Conservation (phyloP, 2,113 vertebrate genomes). For the Propithecus coquereli region DNA sequence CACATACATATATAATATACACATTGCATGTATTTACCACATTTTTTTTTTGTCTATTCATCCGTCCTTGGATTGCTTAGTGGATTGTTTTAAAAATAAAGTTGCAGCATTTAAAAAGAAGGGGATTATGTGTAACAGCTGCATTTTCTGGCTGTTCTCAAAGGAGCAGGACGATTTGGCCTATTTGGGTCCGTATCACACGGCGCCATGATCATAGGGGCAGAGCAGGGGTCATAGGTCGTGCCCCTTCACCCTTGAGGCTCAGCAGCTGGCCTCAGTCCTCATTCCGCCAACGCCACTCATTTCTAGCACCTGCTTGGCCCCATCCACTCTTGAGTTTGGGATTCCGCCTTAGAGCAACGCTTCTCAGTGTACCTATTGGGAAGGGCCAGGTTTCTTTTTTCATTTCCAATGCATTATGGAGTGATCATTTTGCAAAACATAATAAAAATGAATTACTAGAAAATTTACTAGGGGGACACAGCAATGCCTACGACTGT, state of each 20-base stretch:
- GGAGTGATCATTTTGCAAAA: background rate
- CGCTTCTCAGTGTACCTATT: background rate
- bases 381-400: background rate
- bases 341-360: background rate
- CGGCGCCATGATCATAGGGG: no score
- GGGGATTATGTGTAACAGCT: background rate
- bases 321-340: background rate
- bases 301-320: no score
- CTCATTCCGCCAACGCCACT: background rate
- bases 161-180: background rate
- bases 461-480: background rate
- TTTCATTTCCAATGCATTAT: background rate
- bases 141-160: background rate
- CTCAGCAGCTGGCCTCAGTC: background rate
- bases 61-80: background rate
- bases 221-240: rapidly evolving
- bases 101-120: background rate
- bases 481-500: no score
- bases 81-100: background rate
- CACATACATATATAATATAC: no score
- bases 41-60: no score
- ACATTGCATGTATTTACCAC: no score
- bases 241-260: background rate
- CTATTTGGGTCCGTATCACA: background rate
- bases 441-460: background rate